These are phyloP conservation scores for Dicrurus megarhynchus DNA, from an alignment of 2,113 vertebrate genomes.

Conservation along the genomic window DNA sequence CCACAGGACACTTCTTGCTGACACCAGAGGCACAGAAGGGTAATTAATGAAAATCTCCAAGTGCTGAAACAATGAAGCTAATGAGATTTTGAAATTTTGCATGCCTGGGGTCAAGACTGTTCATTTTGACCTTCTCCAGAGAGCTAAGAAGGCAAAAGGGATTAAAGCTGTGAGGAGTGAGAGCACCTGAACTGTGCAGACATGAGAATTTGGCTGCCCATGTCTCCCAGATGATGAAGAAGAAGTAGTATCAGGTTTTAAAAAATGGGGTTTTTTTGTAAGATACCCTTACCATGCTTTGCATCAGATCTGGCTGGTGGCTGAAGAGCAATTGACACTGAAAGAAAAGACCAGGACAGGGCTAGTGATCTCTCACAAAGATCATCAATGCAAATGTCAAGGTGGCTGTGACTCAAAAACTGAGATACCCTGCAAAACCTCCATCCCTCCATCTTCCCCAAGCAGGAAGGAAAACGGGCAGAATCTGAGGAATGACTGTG, in stretches of 20 bases:
- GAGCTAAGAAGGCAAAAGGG: not conserved
- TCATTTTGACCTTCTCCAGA: not conserved
- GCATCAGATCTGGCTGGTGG: not conserved
- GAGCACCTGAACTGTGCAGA: not conserved
- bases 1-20: not conserved
- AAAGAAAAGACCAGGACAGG: not conserved
- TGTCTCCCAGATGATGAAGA: not conserved
- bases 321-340: not conserved
- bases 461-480: not conserved
- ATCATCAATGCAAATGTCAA: not conserved
- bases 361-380: not conserved
- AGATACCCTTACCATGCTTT: not conserved
- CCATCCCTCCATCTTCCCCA: not conserved
- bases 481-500: not conserved
- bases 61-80: not conserved
- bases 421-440: not conserved
- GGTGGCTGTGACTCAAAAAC: not conserved
- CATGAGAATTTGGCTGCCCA: not conserved
- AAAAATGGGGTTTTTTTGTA: not conserved
- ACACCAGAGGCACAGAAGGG: not conserved
- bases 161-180: not conserved
- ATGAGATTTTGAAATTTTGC: not conserved
- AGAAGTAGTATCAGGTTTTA: not conserved
- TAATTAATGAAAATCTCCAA: constrained; percentile 19
- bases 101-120: not conserved